phyloP scores from a whole-genome alignment of 2,888 invertebrate genomes.

The Drosophila hamatofila region DNA sequence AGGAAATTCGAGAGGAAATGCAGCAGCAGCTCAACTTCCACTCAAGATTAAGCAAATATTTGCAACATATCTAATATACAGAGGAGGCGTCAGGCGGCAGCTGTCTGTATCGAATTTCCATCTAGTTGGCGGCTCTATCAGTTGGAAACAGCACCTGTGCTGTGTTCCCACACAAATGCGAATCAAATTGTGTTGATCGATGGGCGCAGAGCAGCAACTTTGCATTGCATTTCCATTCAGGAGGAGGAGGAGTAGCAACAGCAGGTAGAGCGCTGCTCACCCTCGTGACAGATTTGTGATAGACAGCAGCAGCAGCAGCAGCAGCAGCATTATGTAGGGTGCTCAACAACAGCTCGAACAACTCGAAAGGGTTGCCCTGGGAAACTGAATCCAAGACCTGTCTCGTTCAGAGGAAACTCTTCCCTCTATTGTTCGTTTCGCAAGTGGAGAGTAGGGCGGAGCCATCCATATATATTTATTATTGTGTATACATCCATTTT shows the following conservation, averaged over 20 bases:
- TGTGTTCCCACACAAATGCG: slow-evolving; percentile 72
- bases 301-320: slow-evolving; percentile 32
- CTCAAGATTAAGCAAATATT: slow-evolving; percentile 64
- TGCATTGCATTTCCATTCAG: slow-evolving; percentile 35
- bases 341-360: slow-evolving; percentile 21
- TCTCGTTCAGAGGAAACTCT: slow-evolving; percentile 17
- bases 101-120: slow-evolving; percentile 62
- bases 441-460: slow-evolving; percentile 23
- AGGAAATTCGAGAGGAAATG: slow-evolving; percentile 49
- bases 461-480: slow-evolving; percentile 9
- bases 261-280: slow-evolving; percentile 15
- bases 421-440: slow-evolving; percentile 17
- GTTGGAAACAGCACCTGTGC: slow-evolving; percentile 74
- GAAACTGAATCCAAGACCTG: slow-evolving; percentile 25
- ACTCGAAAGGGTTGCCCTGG: slow-evolving; percentile 51
- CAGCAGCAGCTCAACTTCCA: neutral
- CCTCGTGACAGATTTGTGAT: slow-evolving; percentile 63
- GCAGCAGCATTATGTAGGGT: slow-evolving; percentile 42
- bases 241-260: neutral
- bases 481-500: slow-evolving; percentile 12
- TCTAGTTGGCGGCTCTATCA: slow-evolving; percentile 9
- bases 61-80: slow-evolving; percentile 48
- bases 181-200: slow-evolving; percentile 77
- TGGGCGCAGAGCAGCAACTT: slow-evolving; percentile 42
- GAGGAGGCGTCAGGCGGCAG: slow-evolving; percentile 13